Base-by-base conservation (phyloP, 2,797 vertebrate genomes). In the Sarcophilus harrisii region DNA sequence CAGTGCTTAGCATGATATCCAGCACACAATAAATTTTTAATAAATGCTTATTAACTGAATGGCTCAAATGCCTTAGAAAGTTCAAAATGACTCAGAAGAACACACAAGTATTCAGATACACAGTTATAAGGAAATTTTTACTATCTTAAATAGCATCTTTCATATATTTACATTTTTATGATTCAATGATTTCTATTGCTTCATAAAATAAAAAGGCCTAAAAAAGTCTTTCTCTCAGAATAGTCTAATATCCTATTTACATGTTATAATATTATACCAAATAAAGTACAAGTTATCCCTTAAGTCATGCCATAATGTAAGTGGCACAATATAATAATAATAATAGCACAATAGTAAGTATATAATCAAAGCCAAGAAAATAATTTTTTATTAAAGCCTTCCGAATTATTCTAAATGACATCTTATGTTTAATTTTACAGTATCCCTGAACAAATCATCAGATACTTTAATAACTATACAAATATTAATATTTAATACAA, bases 401-500 rank as follows among this genome's bases (percentile, higher is more conserved):
- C 97, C 97, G 94, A 96, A 98, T 98, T 97, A 97, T 93, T 97
- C 97, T 98, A 98, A 98, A 98, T 98, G 97, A 97, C 97, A 98
- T 57, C 94, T 96, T 98, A 94, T 98, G 98, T 98, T 98, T 98
- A 98, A 98, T 98, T 98, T 98, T 98, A 97, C 97, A 98, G 94
- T 98, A 96, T 95, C 96, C 95, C 96, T 98, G 97, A 97, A 98
- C 97, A 98, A 98, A 98, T 98, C 94, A 97, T 98, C 98, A 98
- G 98, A 97, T 98, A 98, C 98, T 98, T 98, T 97, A 98, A 98
- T 98, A 98, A 98, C 98, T 98, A 98, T 96, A 98, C 97, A 98
- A 98, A 98, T 98, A 98, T 98, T 98, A 98, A 98, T 98, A 98
- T 98, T 98, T 98, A 98, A 98, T 98, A 98, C 97, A 97, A 96